A percentile compares a stretch with the other conserved stretches of the same genome.
Conservation (phyloP, 2,797 vertebrate genomes). For the Taeniopygia guttata region DNA sequence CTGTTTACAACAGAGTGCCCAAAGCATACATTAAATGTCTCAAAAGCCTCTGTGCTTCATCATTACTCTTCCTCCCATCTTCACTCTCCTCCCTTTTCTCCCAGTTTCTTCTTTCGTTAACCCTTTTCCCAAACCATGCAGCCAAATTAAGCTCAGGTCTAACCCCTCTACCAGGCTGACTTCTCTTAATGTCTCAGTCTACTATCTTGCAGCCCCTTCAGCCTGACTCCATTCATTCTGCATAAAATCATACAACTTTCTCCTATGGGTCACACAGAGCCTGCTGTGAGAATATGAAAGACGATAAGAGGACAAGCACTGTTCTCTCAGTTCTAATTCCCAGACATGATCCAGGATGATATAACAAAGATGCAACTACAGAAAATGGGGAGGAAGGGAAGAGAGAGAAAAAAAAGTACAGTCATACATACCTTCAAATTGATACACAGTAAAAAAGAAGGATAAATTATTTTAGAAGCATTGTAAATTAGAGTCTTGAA, state of each 20-base stretch:
- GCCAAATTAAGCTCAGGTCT: neutral
- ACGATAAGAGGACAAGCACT: neutral
- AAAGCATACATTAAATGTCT: neutral
- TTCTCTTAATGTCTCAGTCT: neutral
- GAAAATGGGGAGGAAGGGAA: neutral
- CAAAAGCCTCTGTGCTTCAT: neutral
- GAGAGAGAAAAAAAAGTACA: neutral
- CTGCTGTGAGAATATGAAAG: neutral
- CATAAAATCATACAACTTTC: neutral
- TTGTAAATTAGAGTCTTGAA: neutral
- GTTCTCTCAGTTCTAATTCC: neutral
- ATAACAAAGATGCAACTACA: neutral
- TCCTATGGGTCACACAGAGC: neutral
- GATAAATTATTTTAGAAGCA: neutral
- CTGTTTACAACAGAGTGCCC: neutral
- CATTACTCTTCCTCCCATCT: neutral
- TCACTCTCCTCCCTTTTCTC: neutral
- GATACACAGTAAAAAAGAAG: neutral
- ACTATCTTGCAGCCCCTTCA: neutral
- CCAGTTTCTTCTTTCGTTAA: neutral
- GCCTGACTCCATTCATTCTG: neutral
- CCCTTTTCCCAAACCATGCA: neutral
- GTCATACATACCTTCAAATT: neutral
- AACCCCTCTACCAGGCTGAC: neutral
- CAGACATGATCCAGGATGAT: neutral